phyloP scores from a whole-genome alignment of 2,113 vertebrate genomes.

The Aix galericulata region DNA sequence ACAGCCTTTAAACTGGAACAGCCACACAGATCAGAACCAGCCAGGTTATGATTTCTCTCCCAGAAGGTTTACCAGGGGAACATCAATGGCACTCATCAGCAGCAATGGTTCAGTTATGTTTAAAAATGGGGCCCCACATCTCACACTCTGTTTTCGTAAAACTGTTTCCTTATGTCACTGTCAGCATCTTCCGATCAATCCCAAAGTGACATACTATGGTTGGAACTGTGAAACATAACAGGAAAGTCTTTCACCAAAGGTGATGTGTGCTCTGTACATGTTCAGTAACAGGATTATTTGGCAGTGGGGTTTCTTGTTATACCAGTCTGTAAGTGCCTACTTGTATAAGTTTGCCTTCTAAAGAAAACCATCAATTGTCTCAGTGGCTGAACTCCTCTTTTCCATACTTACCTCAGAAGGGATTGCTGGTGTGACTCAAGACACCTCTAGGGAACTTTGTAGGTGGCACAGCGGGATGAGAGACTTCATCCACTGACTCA shows the following conservation, averaged over 20 bases:
- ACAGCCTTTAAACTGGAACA: neutral
- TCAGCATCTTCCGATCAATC: neutral
- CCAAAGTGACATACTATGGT: neutral
- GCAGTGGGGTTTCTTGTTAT: neutral
- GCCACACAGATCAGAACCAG: neutral
- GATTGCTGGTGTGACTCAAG: neutral
- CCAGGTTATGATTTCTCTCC: fast-evolving
- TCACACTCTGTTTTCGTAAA: fast-evolving
- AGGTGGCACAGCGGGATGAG: neutral
- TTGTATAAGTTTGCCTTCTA: too few relatives aligned
- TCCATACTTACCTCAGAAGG: neutral
- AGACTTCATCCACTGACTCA: neutral
- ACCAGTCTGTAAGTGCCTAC: fast-evolving
- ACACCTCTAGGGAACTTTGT: neutral
- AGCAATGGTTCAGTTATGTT: fast-evolving
- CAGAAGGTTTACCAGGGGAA: neutral
- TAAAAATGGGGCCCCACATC: neutral
- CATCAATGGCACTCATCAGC: neutral
- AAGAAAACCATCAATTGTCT: neutral
- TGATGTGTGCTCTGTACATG: fast-evolving
- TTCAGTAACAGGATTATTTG: too few relatives aligned
- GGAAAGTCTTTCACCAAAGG: neutral
- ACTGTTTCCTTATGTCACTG: neutral
- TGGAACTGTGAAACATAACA: fast-evolving
- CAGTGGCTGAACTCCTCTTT: neutral